A percentile compares a stretch with the other conserved stretches of the same genome.
These are phyloP conservation scores for Ianthella basta DNA, from an alignment of 37 sponge, comb jelly and placozoan genomes.

Conservation along the genomic window DNA sequence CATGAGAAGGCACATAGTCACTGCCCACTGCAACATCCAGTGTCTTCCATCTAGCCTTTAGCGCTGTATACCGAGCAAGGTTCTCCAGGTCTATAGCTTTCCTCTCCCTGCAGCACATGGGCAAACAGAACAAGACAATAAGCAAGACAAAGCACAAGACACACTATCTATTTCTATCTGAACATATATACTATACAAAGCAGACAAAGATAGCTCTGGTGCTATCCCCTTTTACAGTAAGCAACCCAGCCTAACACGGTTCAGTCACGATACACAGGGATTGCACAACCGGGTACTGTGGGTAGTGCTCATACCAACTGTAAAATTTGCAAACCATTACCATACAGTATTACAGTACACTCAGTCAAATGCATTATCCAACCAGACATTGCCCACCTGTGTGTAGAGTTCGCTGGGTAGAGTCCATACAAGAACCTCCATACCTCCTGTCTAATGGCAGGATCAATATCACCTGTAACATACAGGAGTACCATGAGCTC, in stretches of 20 bases:
- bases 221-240: no score
- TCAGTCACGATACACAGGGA: no score
- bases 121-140: slow-evolving; percentile 23
- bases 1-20: slow-evolving; percentile 22
- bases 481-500: not conserved
- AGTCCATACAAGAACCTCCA: slow-evolving; percentile 85
- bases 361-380: no score
- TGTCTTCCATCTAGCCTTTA: slow-evolving; percentile 64
- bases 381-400: slow-evolving; percentile 44
- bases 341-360: no score
- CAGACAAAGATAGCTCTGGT: no score
- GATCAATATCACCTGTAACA: slow-evolving; percentile 59
- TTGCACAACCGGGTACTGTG: no score
- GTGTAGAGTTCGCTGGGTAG: slow-evolving; percentile 72
- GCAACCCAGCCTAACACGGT: no score
- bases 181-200: no score
- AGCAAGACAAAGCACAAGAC: not conserved
- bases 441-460: slow-evolving; percentile 54
- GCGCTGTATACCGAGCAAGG: slow-evolving; percentile 56
- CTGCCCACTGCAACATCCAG: slow-evolving; percentile 51
- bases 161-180: no score
- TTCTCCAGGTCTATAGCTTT: slow-evolving; percentile 74
- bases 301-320: no score
- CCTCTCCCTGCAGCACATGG: slow-evolving; percentile 64
- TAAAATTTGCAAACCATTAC: no score